phyloP scores from a whole-genome alignment of 2,113 vertebrate genomes.

The Micronisus gabar region DNA sequence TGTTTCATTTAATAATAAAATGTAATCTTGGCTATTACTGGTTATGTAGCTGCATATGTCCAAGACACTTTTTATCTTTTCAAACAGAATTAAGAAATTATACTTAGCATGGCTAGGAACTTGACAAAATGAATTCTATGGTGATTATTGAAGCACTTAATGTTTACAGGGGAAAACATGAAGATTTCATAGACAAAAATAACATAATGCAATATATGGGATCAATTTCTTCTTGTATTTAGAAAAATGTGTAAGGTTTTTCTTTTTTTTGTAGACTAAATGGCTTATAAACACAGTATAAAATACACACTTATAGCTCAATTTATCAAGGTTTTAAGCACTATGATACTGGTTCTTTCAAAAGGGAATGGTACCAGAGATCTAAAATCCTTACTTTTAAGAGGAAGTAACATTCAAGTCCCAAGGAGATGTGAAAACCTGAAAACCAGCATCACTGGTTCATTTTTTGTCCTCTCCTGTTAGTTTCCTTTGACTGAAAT shows the following conservation, averaged over 20 bases:
- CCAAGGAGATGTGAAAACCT: background rate
- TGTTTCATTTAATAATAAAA: background rate
- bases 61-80: background rate
- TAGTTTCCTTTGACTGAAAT: background rate
- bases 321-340: background rate
- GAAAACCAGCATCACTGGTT: background rate
- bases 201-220: background rate
- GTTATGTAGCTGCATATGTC: background rate
- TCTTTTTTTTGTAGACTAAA: background rate
- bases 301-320: background rate
- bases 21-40: background rate
- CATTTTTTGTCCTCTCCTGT: background rate
- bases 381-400: background rate
- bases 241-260: background rate
- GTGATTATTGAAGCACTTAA: background rate
- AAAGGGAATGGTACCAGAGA: background rate
- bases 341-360: background rate
- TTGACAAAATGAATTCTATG: background rate
- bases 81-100: background rate
- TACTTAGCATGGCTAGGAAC: background rate
- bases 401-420: background rate
- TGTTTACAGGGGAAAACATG: background rate
- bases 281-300: background rate
- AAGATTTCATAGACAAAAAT: background rate
- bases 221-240: background rate